A percentile compares a stretch with the other conserved stretches of the same genome.
Evolutionary conservation across 2,113 vertebrate genomes (phyloP).

Genomic region (Trichomycterus rosablanca): DNA sequence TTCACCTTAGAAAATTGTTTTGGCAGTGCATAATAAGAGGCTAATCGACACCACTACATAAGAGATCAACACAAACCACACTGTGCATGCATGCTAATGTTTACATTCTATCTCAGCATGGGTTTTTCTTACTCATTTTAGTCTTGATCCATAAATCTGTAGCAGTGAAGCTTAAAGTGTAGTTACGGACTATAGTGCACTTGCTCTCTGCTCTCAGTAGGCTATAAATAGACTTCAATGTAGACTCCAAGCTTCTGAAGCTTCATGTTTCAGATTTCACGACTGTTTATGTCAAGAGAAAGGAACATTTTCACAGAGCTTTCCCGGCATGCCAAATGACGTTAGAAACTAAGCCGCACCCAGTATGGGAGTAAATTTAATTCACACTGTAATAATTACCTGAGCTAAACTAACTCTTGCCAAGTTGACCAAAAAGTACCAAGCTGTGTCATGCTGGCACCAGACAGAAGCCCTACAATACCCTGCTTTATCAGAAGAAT

Average conservation of each 20-base stretch:
- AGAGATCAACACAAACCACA: neutral
- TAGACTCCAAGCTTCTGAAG: conserved; percentile 8
- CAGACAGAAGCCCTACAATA: neutral
- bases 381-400: neutral
- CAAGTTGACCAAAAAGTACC: no score
- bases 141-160: neutral
- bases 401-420: neutral
- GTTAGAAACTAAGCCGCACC: neutral
- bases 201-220: conserved; percentile 18
- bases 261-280: conserved; percentile 24
- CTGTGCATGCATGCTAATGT: neutral
- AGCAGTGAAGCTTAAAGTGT: neutral
- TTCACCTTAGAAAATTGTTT: neutral
- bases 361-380: neutral
- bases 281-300: neutral
- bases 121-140: neutral
- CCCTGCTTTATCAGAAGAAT: neutral
- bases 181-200: conserved; percentile 20
- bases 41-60: no score
- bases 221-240: conserved; percentile 38
- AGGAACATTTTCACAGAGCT: conserved; percentile 7
- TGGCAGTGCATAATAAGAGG: neutral
- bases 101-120: neutral
- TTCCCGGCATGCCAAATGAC: neutral
- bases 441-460: no score